Evolutionary conservation across 2,113 vertebrate genomes (phyloP), one percentile per base, ranked within the genome.

Genomic region (Pao palembangensis): DNA sequence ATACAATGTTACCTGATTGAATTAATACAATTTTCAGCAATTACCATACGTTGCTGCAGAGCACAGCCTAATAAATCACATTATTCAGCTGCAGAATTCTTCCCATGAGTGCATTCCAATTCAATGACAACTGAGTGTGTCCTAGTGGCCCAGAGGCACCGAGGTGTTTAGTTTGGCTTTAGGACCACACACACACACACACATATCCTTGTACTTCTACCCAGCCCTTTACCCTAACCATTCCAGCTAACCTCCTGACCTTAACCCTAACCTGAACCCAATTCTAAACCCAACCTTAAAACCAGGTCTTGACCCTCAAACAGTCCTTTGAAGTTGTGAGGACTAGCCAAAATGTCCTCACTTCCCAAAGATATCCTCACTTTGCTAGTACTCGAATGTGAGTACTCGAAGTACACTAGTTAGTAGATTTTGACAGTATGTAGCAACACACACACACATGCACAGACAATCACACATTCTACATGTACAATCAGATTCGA

Each of bases 21-120:
- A 88, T 87, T 82, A 38, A 38, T 38, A 85, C 77, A 82, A 72
- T 71, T 62, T 16, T 21, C 62, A 67, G 67, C 81, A 84, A 85
- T 87, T 75, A 87, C 71, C 79, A 73, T 86, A 76, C 73, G 73
- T 76, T 74, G 75, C 71, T 67, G 75, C 80, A 67, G 76, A 80
- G 79, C 67, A 57, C 61, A 68, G 79, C 79, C 73, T 81, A 84
- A 86, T 85, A 69, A 67, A 78, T 76, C 73, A 82, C 81, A 82
- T 86, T 73, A 79, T 85, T 82, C 82, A 67, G 75, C 71, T 46
- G 18, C 64, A 42, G 64, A 69, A 75, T 78, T 72, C 71, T 64
- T 80, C 80, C 81, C 83, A 63, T 55, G 81, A 79, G 81, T 71
- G 64, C 84, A 71, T 84, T 85, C 68, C 72, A 75, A 82, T 68